Evolutionary conservation across 1,140 invertebrate species (phyloP).

Genomic region (Bombus waltoni): DNA sequence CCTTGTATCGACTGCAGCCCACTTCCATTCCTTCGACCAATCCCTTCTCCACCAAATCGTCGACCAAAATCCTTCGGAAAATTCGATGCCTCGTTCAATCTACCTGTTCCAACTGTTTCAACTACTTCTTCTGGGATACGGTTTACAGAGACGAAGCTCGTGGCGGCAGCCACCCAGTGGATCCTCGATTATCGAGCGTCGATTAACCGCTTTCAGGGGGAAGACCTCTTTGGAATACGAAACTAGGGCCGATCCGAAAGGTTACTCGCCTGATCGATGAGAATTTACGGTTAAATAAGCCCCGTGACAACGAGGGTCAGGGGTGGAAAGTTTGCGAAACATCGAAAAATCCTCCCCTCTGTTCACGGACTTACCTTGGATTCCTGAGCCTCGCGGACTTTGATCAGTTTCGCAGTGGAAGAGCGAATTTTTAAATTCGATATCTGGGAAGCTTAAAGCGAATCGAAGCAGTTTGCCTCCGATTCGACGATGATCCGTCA

Average conservation of each 20-base stretch:
- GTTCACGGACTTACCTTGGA: not conserved
- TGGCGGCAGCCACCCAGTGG: not conserved
- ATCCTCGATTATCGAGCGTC: slow-evolving; percentile 21
- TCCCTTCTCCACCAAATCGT: not conserved
- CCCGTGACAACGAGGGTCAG: not conserved
- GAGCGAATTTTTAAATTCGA: no score
- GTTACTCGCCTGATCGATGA: not conserved
- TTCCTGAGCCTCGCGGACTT: not conserved
- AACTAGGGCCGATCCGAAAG: not conserved
- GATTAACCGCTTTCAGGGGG: slow-evolving; percentile 15
- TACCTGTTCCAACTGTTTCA: not conserved
- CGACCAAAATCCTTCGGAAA: not conserved
- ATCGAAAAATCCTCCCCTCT: not conserved
- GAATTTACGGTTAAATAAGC: slow-evolving; percentile 19
- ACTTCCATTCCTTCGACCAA: not conserved
- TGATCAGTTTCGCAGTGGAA: not conserved
- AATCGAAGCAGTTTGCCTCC: no score
- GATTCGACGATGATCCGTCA: not conserved
- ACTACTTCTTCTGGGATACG: not conserved
- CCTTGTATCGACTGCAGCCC: not conserved
- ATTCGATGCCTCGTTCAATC: not conserved
- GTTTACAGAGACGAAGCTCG: not conserved
- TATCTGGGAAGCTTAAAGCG: no score
- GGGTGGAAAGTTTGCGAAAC: not conserved
- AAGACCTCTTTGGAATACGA: not conserved